A percentile compares a stretch with the other conserved stretches of the same genome.
These are phyloP conservation scores for Diphyllodes magnificus DNA, from an alignment of 2,113 vertebrate genomes.

Conservation along the genomic window DNA sequence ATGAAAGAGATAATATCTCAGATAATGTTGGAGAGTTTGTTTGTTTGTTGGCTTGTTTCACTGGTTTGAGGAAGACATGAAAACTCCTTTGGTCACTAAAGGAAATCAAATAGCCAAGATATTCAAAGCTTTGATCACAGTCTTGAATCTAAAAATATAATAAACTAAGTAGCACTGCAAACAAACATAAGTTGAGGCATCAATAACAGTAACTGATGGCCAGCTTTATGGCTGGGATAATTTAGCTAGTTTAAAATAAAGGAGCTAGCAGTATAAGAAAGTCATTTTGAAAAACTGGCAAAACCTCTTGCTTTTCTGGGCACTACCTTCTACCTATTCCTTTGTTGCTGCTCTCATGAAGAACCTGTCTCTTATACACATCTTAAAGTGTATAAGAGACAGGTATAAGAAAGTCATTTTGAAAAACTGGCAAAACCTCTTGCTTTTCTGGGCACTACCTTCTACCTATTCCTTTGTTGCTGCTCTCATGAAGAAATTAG, in stretches of 20 bases:
- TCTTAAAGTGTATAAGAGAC: too few species aligned
- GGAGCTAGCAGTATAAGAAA: neutral
- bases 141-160: neutral
- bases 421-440: neutral
- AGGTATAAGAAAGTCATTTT: neutral
- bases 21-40: neutral
- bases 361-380: too few species aligned
- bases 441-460: neutral
- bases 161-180: neutral
- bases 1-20: neutral
- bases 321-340: neutral
- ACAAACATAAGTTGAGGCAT: neutral
- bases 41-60: neutral
- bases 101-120: neutral
- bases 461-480: neutral
- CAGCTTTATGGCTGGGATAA: neutral
- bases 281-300: neutral
- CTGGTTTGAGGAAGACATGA: neutral
- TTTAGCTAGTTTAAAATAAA: neutral
- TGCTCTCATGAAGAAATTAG: neutral
- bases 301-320: neutral
- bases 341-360: neutral
- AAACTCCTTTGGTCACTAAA: neutral
- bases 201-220: neutral
- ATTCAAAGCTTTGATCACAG: slow-evolving; percentile 1